Percentiles rank a stretch among this genome's conserved stretches.
Evolutionary conservation across 1,140 invertebrate species (phyloP).

Genomic region (Temnothorax curvispinosus): DNA sequence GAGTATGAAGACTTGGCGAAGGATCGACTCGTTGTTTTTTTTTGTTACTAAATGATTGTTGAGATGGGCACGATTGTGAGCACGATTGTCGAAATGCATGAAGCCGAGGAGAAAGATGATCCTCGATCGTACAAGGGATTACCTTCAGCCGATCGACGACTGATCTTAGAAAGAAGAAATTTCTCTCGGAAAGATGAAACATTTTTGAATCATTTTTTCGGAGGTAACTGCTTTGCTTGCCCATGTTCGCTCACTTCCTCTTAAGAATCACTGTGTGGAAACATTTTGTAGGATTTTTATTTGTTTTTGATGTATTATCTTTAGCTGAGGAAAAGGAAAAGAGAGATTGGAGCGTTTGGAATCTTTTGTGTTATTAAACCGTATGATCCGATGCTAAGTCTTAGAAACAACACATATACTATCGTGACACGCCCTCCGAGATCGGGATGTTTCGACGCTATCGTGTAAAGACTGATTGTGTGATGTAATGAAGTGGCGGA

Average conservation of each 20-base stretch:
- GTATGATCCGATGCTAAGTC: constrained; percentile 65
- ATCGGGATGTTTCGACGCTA: neutral
- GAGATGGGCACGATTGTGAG: neutral
- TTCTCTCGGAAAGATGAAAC: neutral
- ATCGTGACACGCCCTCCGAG: constrained; percentile 70
- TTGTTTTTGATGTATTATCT: constrained; percentile 42
- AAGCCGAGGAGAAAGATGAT: neutral
- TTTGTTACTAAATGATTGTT: constrained; percentile 36
- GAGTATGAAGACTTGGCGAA: constrained; percentile 69
- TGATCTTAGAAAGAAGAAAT: neutral
- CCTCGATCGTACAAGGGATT: neutral
- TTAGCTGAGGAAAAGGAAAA: neutral
- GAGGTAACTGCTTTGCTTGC: neutral
- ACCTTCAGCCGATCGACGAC: neutral
- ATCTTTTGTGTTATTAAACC: constrained; percentile 7
- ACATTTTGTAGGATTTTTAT: constrained; percentile 47
- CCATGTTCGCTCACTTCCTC: constrained; percentile 10
- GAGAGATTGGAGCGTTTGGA: neutral
- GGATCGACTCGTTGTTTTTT: constrained; percentile 51
- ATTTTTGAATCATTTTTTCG: neutral
- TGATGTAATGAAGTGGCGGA: neutral
- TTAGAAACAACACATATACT: constrained; percentile 53
- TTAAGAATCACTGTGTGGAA: constrained; percentile 25
- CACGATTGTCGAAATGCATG: neutral
- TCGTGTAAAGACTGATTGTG: constrained; percentile 41